Evolutionary conservation across 2,113 vertebrate species (phyloP), one percentile per base, ranked within the genome.

Genomic region (Nibea coibor): DNA sequence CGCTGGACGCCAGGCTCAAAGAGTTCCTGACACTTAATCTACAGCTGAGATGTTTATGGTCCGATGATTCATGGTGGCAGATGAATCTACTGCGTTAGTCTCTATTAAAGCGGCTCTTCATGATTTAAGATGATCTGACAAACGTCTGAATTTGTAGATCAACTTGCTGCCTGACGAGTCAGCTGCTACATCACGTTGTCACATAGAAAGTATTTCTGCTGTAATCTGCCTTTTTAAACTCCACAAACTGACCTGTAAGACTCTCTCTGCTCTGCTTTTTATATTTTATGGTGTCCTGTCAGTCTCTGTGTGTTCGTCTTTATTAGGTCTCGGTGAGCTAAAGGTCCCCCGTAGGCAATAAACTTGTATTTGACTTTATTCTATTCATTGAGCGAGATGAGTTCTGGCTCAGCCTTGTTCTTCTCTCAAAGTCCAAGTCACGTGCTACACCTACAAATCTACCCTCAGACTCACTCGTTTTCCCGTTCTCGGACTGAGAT

Each of bases 391-490:
- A 65, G 58, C 26, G 22, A 75, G 51, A 58, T n/a, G 15, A 42
- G 16, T 16, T 26, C 28, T 62, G 76, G 50, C 67, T 71, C 10
- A 35, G 9, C 24, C 0, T n/a, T 8, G 6, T 19, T 57, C 51
- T 12, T 12, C 39, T 47, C 24, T 53, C 5, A 12, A 24, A 15
- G 16, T 10, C 20, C 16, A 39, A 54, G 45, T 35, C n/a, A 42
- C 43, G 17, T 58, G 54, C 39, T 47, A 53, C n/a, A 57, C 65
- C 39, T 8, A 22, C 22, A 62, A 51, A 45, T 20, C 35, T 8
- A 0, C 48, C 61, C 28, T 26, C 10, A 10, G 10, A 95, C 97
- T 94, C 94, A 99, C 98, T 91, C 73, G 98, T 99, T 90, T 94
- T 96, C 75, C 98, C 97, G 6, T 97, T 96, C 54, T 93, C 92